A percentile compares a stretch with the other conserved stretches of the same genome.
Evolutionary conservation across 2,797 vertebrate genomes (phyloP).

Genomic region (Mormyrops attenuatus): DNA sequence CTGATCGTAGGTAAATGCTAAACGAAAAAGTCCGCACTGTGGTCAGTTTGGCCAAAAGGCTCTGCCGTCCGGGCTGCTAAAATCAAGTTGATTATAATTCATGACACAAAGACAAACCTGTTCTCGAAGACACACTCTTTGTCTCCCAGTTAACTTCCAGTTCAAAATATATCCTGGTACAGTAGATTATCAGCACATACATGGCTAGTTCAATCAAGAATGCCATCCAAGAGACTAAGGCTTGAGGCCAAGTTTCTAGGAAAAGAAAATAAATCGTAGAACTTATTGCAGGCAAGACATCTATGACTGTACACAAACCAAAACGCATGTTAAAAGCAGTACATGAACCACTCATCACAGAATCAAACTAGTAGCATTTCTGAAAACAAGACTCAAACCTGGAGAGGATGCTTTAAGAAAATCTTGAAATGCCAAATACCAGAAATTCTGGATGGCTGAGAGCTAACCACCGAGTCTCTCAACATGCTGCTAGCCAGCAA

Average conservation of each 20-base stretch:
- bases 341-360: neutral
- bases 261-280: neutral
- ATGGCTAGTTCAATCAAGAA: slow-evolving; percentile 49
- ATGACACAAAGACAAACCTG: slow-evolving; percentile 42
- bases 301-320: neutral
- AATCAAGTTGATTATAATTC: neutral
- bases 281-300: neutral
- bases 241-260: slow-evolving; percentile 49
- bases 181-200: slow-evolving; percentile 51
- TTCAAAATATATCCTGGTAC: slow-evolving; percentile 52
- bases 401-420: neutral
- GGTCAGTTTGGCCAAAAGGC: neutral
- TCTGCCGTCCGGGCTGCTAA: neutral
- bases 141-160: slow-evolving; percentile 66
- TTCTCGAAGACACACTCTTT: slow-evolving; percentile 51
- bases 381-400: neutral
- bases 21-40: neutral
- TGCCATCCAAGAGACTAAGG: slow-evolving; percentile 29
- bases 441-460: neutral
- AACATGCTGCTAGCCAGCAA: neutral
- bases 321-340: neutral
- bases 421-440: neutral
- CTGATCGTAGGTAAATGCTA: slow-evolving; percentile 70
- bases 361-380: neutral
- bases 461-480: neutral